Conservation (phyloP, 2,797 vertebrate genomes). For the Cynopterus sphinx region DNA sequence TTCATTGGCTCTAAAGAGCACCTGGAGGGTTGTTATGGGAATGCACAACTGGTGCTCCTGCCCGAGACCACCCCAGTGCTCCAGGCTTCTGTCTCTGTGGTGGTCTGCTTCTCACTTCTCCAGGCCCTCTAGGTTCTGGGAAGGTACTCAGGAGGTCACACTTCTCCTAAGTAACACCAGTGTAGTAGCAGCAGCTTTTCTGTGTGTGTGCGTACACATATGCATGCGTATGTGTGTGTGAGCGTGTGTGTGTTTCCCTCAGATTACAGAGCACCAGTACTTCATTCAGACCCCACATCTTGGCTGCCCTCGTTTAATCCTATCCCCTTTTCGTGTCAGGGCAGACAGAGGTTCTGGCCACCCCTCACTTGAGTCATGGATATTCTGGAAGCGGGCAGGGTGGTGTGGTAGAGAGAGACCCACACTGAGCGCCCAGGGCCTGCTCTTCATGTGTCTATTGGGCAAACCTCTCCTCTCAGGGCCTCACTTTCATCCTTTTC, state of each 20-base stretch:
- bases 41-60: accelerated
- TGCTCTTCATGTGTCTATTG: neutral
- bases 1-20: neutral
- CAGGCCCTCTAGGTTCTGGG: neutral
- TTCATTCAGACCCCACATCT: neutral
- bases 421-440: neutral
- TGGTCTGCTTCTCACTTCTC: neutral
- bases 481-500: neutral
- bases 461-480: neutral
- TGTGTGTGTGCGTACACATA: neutral
- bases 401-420: neutral
- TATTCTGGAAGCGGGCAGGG: neutral
- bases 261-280: neutral
- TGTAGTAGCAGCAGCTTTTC: neutral
- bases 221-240: too few species aligned
- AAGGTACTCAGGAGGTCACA: accelerated
- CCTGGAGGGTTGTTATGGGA: neutral
- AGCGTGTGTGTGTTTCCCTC: neutral
- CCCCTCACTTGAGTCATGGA: neutral
- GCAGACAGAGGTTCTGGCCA: neutral
- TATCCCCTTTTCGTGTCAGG: neutral
- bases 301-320: neutral
- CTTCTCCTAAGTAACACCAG: neutral
- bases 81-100: neutral
- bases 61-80: too few species aligned